These are phyloP conservation scores for Peromyscus polionotus DNA, from an alignment of 2,113 vertebrate genomes.

Conservation along the genomic window DNA sequence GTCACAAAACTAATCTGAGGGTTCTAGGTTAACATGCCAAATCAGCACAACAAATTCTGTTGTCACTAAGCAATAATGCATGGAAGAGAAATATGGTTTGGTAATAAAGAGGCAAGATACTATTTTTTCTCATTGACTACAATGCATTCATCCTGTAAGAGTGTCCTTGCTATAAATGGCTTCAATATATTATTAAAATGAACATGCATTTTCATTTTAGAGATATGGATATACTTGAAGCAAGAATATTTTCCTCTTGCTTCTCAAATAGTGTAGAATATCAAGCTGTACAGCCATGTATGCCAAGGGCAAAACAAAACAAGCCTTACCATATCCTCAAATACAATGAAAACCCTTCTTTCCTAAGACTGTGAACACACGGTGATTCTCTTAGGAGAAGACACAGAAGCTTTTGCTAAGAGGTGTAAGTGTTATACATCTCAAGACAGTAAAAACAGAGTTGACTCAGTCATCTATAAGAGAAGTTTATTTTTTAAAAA, in stretches of 20 bases:
- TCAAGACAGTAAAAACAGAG: neutral
- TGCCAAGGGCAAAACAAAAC: neutral
- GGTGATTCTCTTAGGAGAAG: neutral
- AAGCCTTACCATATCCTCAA: neutral
- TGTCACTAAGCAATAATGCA: neutral
- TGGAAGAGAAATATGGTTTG: neutral
- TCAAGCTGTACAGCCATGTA: neutral
- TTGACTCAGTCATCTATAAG: neutral
- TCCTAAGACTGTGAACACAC: neutral
- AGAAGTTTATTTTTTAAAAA: neutral
- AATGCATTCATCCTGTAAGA: neutral
- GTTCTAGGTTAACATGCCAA: neutral
- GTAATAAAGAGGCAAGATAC: neutral
- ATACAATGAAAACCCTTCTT: neutral
- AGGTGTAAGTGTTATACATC: neutral
- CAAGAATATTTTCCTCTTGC: neutral
- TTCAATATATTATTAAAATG: slow-evolving; percentile 5
- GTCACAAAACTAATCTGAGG: neutral
- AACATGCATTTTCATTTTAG: neutral
- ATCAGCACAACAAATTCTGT: neutral
- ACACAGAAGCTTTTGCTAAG: neutral
- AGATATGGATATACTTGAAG: neutral
- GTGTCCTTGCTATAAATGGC: neutral
- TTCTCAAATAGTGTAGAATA: neutral
- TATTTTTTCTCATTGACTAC: neutral